Base-by-base conservation (phyloP, 2,113 vertebrate genomes). In the Emberiza fucata region DNA sequence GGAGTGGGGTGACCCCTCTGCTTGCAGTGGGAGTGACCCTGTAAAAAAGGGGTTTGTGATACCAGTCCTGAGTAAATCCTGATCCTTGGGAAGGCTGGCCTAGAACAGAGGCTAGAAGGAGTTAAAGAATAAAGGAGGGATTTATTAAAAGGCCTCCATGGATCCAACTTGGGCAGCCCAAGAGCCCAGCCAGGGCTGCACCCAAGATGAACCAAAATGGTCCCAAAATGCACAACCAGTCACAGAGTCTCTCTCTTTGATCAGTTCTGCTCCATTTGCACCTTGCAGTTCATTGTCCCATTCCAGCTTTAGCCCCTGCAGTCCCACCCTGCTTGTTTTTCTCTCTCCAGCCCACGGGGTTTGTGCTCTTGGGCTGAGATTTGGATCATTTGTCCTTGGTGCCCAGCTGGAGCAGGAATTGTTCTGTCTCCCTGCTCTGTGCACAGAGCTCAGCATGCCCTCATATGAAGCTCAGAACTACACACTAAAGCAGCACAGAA, bases 151-250 rank as follows among this genome's bases (percentile, higher is more conserved):
- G 28, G 10, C 51, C 51, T 53, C 51, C 4, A 18, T 53, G 28
- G 51, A 29, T 29, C 1, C 51, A 29, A 28, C 28, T 53, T 53
- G 51, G 51, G 51, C 51, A 53, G 51, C 28, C 29, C 28, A 11
- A 29, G 51, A 29, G 51, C 51, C 51, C 51, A 53, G 51, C 51
- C 51, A 53, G 51, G 51, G 28, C 51, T 53, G 11, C 51, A 53
- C 51, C 51, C 28, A 29, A 53, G 51, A 53, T 53, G 28, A 39
- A 39, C 56, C 56, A 35, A 59, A 35, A 59, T 24, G 56, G n/a
- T 1, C 56, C 10, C n/a, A 59, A 59, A 59, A 25, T 59, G 56
- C 33, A 16, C 9, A 1, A 7, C 6, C 1, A 1, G 6, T 5
- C 22, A 3, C 6, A 2, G 6, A n/a, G 9, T 11, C 56, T 57